Base-by-base conservation (phyloP, 2,888 invertebrate genomes). In the Aromia moschata region DNA sequence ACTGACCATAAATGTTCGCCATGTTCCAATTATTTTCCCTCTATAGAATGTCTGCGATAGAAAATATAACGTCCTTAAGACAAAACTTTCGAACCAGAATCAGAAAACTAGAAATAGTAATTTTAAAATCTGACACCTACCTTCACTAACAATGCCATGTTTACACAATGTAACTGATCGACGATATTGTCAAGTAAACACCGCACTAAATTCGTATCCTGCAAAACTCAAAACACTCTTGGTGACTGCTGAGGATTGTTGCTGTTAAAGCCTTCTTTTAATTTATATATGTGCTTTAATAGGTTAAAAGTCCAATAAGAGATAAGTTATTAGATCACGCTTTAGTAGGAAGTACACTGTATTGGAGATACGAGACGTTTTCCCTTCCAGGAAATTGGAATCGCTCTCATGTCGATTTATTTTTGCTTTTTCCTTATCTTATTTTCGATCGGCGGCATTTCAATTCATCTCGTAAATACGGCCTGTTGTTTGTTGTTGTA, bases 261-360 rank as follows among this genome's bases (percentile, higher is more conserved):
- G 11, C 33, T 33, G 5, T 7, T 33, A 16, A 46, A 17, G 31
- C 10, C 36, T 14, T 46, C 31, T 17, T 30, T 46, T 33, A 33
- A 55, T 61, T 58, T 61, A 64, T 64, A 59, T 62, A 60, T 55
- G 20, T 45, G 15, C 46, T 31, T 18, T 54, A 59, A 45, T 62
- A 56, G 62, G 58, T 62, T 59, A 53, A 64, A 58, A 59, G 64
- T 64, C 54, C 60, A 64, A 44, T 38, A 30, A 14, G 31, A 4
- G 56, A 59, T 56, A 58, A 64, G 37, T 17, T 47, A 36, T 56
- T 59, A 58, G 56, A 61, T 60, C 58, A 61, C 47, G 53, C 12
- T 46, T 43, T 40, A 54, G 20, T 46, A 64, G 64, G 60, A 64
- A 64, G 56, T 58, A 53, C 10, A 16, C 5, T 30, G 18, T 11